These are phyloP conservation scores for Dicrostonyx torquatus DNA, from an alignment of 2,797 vertebrate genomes.

Conservation along the genomic window DNA sequence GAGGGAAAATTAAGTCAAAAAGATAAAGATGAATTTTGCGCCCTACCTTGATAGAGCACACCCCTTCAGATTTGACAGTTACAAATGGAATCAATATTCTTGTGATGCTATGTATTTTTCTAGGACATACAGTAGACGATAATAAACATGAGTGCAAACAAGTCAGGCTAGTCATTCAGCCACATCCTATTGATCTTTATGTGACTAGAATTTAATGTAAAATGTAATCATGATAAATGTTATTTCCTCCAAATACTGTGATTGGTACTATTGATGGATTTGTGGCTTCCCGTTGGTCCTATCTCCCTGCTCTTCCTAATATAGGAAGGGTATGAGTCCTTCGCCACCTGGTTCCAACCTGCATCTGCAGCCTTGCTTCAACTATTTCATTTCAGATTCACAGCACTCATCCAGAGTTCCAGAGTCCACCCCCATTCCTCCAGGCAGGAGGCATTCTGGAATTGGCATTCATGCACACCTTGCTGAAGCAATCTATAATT, in stretches of 20 bases:
- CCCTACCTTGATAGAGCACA: conserved; percentile 74
- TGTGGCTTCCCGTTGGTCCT: neutral
- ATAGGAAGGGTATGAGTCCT: neutral
- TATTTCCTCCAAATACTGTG: neutral
- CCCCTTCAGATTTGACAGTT: conserved; percentile 46
- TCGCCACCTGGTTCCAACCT: neutral
- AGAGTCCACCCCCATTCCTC: neutral
- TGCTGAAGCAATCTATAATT: neutral
- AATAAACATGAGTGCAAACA: conserved; percentile 25
- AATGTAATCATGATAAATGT: neutral
- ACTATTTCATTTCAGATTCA: neutral
- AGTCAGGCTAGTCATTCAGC: conserved; percentile 66
- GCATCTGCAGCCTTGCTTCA: neutral
- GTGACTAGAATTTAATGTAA: neutral
- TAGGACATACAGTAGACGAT: conserved; percentile 60
- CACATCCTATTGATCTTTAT: neutral
- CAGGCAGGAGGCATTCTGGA: neutral
- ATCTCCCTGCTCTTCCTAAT: neutral
- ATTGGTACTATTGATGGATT: neutral
- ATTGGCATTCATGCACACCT: neutral
- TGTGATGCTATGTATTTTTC: conserved; percentile 66
- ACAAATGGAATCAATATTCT: conserved; percentile 69
- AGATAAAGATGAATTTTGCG: conserved; percentile 74
- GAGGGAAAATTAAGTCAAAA: conserved; percentile 79
- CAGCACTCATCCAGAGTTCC: neutral